Evolutionary conservation across 2,888 invertebrate species (phyloP).

Genomic region (Synanthedon formicaeformis): DNA sequence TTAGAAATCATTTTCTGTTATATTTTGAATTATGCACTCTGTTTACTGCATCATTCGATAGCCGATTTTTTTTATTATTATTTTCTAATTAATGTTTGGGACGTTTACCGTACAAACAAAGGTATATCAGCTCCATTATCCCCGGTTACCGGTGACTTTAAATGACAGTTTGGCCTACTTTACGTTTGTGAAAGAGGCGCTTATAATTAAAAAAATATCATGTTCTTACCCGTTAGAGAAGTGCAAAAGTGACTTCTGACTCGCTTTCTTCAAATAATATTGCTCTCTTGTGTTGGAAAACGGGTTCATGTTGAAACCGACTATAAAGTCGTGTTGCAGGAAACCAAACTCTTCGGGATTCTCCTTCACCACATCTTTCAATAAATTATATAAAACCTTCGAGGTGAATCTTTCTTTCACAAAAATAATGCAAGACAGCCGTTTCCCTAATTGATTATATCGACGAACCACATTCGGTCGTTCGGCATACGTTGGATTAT

Average conservation of each 20-base stretch:
- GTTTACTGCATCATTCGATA: no score
- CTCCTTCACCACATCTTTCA: conserved; percentile 60
- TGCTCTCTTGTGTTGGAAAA: conserved; percentile 68
- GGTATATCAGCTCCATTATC: no score
- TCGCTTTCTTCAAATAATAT: conserved; percentile 64
- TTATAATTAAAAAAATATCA: no score
- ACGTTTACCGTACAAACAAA: no score
- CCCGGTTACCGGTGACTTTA: no score
- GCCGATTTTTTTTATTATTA: no score
- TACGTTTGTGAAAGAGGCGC: no score
- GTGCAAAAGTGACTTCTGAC: conserved; percentile 61
- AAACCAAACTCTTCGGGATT: conserved; percentile 64
- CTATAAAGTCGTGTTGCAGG: conserved; percentile 77
- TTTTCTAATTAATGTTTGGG: no score
- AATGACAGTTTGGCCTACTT: no score
- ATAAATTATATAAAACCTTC: conserved; percentile 77
- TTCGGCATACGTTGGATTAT: conserved; percentile 35
- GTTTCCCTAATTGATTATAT: conserved; percentile 36
- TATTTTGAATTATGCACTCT: no score
- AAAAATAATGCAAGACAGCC: conserved; percentile 79
- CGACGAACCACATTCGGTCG: neutral
- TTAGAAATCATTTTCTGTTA: no score
- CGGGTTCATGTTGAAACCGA: conserved; percentile 75
- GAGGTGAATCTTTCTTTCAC: conserved; percentile 80
- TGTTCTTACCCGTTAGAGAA: conserved; percentile 48